A percentile compares a stretch with the other conserved stretches of the same genome.
Conservation (phyloP, 2,113 vertebrate species). For the Ciconia boyciana region DNA sequence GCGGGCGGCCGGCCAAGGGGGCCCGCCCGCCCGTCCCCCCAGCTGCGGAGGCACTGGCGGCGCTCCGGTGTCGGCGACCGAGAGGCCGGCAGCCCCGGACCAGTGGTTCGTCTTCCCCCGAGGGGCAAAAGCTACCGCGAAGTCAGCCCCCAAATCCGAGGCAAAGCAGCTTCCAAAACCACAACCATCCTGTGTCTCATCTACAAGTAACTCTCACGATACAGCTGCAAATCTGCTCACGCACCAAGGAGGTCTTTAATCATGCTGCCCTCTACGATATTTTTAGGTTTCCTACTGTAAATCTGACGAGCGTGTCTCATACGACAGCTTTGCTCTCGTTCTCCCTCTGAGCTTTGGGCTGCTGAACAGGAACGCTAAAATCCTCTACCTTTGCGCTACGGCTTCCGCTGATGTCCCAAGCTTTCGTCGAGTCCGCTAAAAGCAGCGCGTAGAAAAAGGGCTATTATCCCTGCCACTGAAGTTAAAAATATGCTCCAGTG, state of each 20-base stretch:
- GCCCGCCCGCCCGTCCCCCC: background rate
- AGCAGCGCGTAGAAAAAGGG: background rate
- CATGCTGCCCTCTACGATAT: slow-evolving; percentile 30
- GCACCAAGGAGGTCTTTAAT: background rate
- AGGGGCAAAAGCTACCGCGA: slow-evolving; percentile 37
- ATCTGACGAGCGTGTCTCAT: background rate
- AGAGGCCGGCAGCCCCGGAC: background rate
- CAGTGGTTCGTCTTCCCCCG: background rate
- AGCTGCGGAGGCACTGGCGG: background rate
- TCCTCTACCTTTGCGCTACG: background rate
- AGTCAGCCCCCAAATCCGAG: background rate
- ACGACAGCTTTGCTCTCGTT: background rate
- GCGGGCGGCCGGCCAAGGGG: background rate
- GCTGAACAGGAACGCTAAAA: background rate
- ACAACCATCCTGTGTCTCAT: background rate
- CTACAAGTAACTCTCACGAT: background rate
- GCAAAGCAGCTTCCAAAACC: slow-evolving; percentile 43
- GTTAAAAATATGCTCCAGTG: slow-evolving; percentile 46
- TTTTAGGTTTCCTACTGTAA: slow-evolving; percentile 48
- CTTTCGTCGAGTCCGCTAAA: background rate
- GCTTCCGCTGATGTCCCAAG: background rate
- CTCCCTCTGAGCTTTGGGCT: background rate
- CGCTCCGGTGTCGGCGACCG: background rate
- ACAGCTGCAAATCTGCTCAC: slow-evolving; percentile 4
- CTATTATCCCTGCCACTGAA: slow-evolving; percentile 13